These are phyloP conservation scores for Ploceus nigricollis DNA, from an alignment of 2,113 vertebrate species.

Conservation along the genomic window DNA sequence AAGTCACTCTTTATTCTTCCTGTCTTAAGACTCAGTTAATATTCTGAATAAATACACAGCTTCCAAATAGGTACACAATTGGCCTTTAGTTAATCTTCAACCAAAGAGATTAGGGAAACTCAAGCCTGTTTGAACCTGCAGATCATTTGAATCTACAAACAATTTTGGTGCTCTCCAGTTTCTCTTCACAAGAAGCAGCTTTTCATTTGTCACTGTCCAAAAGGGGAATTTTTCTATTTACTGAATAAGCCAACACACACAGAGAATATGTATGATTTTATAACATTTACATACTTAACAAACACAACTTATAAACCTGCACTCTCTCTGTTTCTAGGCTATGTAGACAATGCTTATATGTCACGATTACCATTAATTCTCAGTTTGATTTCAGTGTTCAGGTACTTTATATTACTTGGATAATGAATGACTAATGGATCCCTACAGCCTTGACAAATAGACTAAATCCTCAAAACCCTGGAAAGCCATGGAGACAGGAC, in stretches of 20 bases:
- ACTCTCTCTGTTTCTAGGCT: not conserved
- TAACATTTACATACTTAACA: not conserved
- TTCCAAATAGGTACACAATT: constrained; percentile 9
- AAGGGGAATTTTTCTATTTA: not conserved
- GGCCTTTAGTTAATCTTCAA: not conserved
- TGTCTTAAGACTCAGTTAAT: constrained; percentile 15
- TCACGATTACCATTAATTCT: not conserved
- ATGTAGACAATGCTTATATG: not conserved
- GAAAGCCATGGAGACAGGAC: not conserved
- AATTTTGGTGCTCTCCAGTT: not conserved
- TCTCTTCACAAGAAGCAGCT: not conserved
- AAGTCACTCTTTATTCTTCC: constrained; percentile 1
- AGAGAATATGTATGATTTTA: not conserved
- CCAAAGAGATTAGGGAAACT: not conserved
- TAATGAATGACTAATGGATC: not conserved
- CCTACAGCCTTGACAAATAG: not conserved
- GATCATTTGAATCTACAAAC: not conserved
- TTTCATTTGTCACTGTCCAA: not conserved
- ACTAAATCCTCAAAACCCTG: not conserved
- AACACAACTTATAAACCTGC: not conserved
- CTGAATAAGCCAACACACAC: rapidly evolving
- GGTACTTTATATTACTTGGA: not conserved
- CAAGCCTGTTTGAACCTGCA: not conserved
- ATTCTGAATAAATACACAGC: constrained; percentile 1
- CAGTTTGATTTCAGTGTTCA: not conserved